phyloP scores from a whole-genome alignment of 2,113 vertebrate species.

The Thryonomys swinderianus region DNA sequence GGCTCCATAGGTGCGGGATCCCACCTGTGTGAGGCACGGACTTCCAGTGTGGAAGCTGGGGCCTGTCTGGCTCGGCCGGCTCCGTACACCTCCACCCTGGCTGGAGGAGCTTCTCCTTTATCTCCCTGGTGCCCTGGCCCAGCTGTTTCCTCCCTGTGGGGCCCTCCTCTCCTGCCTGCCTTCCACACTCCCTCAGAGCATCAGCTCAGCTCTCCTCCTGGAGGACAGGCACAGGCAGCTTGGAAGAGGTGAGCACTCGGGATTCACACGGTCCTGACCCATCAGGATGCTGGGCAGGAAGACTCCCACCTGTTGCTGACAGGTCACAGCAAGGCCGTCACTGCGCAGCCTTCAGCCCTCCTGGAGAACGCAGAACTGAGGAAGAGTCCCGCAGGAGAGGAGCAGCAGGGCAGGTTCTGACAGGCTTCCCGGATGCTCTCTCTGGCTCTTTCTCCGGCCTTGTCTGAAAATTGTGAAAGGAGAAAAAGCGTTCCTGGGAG shows the following conservation, averaged over 20 bases:
- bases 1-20: neutral
- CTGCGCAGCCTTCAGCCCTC: neutral
- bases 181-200: neutral
- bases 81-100: neutral
- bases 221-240: neutral
- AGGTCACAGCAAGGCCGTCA: neutral
- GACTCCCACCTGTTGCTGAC: neutral
- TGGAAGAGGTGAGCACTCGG: neutral
- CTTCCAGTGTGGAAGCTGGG: neutral
- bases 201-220: neutral
- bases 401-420: neutral
- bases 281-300: neutral
- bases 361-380: neutral
- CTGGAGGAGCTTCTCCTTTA: neutral
- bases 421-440: neutral
- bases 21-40: neutral
- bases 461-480: slow-evolving; percentile 14
- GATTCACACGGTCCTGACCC: neutral
- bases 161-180: neutral
- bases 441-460: neutral
- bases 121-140: neutral
- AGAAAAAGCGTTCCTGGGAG: neutral
- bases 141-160: neutral
- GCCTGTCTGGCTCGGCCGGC: neutral
- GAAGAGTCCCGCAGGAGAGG: neutral